Base-by-base conservation (phyloP, 2,797 vertebrate species). In the Sylvia borin region DNA sequence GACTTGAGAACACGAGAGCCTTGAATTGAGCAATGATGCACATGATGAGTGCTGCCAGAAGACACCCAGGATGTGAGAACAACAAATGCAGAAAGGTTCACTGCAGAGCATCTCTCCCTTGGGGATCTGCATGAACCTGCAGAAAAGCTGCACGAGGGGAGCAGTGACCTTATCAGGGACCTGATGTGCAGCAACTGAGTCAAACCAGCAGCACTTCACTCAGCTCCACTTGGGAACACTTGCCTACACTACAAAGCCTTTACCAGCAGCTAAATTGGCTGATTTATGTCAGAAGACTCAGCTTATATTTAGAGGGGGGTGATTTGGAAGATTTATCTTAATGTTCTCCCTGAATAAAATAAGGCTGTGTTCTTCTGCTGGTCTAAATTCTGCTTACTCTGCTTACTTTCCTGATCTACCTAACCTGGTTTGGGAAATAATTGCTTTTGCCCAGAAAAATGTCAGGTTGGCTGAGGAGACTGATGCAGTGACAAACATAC, bases 261-360 rank as follows among this genome's bases (percentile, higher is more conserved):
- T 54, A 85, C 42, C 81, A 81, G 64, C 80, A 92, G 60, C 67
- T 92, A 50, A 79, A 7, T 47, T 71, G 68, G 17, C 27, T 92
- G 86, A 94, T 87, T 91, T 89, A 74, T 95, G 78, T 22, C 78
- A 89, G 67, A 64, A 73, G 64, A 74, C n/a, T 93, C 71, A 68
- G 57, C 67, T 84, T 68, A 15, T 67, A 73, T 78, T 62, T 93
- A 65, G 73, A 92, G 72, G 25, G 29, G 40, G 4, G 19, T 29
- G 27, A 85, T 89, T 76, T 82, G 67, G 34, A 93, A 95, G 81
- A 96, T 94, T 94, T 93, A 80, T 94, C 61, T 89, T 67, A 29
- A 80, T 87, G 71, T 89, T 61, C 36, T 80, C 71, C 42, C 45
- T 24, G 77, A 91, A 82, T 79, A 66, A 90, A 93, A 87, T 70